phyloP scores from a whole-genome alignment of 2,888 invertebrate species.

The Alcis repandata region DNA sequence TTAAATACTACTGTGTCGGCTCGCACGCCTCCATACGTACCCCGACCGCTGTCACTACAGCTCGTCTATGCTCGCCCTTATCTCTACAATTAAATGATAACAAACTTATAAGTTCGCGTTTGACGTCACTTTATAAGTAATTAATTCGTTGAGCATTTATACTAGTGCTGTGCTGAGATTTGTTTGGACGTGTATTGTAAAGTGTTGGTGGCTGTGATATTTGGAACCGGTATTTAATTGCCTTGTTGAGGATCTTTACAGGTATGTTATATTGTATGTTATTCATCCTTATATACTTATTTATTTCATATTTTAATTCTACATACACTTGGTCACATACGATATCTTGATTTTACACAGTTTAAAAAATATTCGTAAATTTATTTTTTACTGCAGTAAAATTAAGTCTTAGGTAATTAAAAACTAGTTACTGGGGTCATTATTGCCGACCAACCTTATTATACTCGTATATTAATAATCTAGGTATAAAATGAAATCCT shows the following conservation, averaged over 20 bases:
- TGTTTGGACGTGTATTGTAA: constrained; percentile 31
- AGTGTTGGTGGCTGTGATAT: constrained; percentile 37
- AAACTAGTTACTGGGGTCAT: too few species aligned
- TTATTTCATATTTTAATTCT: neutral
- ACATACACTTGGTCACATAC: too few species aligned
- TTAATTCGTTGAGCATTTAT: constrained; percentile 34
- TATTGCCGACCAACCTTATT: too few species aligned
- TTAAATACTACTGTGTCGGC: constrained; percentile 56
- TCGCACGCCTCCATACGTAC: constrained; percentile 69
- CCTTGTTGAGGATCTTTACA: constrained; percentile 33
- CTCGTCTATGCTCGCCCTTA: constrained; percentile 52
- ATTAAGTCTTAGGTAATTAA: too few species aligned
- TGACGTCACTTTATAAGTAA: constrained; percentile 54
- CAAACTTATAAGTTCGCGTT: constrained; percentile 56
- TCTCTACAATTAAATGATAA: constrained; percentile 70
- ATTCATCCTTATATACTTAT: neutral
- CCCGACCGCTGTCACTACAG: constrained; percentile 55
- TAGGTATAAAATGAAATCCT: neutral
- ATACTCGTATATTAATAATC: neutral
- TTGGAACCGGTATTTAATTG: constrained; percentile 39
- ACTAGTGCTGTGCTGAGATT: constrained; percentile 33
- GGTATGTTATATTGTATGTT: constrained; percentile 27
- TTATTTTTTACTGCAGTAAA: too few species aligned
- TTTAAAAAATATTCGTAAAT: too few species aligned
- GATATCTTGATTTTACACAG: too few species aligned